Evolutionary conservation across 2,888 invertebrate species (phyloP), one percentile per base, ranked within the genome.

Genomic region (Spatulosminthurus flaviceps): DNA sequence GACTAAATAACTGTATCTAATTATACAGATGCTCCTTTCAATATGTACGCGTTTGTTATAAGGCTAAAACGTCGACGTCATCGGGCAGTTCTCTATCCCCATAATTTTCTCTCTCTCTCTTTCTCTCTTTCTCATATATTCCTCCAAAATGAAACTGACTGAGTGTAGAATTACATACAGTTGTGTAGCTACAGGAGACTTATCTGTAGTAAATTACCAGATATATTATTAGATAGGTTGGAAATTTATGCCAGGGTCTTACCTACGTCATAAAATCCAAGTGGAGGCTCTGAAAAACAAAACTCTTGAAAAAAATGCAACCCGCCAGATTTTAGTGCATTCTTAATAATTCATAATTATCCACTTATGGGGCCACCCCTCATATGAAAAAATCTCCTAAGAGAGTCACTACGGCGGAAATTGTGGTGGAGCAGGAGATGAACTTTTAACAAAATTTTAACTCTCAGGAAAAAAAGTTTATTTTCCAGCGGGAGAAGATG

Each of bases 321-420:
- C 34, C 34, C 9, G 9, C 34, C 34, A 51, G 51, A 51, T 51
- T 51, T 51, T 51, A 51, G 19, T 51, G n/a, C 51, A 51, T 51
- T 51, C 7, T 51, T 51, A 64, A 64, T 64, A 64, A 64, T 64
- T 64, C 64, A 64, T 24, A 64, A 64, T 64, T 64, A 64, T 24
- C 64, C 64, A 64, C 26, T 22, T 64, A 64, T 61, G n/a, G 22
- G 61, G 4, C 64, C 24, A 11, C n/a, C 21, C 1, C 24, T 22
- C 26, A 64, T 21, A 16, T 11, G 22, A 24, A 16, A n/a, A 64
- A 64, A 64, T 24, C 21, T 22, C 64, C 4, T 24, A 22, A 64
- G 24, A 16, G 64, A 26, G 64, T 64, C 26, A n/a, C 11, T 26
- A 24, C 1, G 64, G 26, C 11, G 24, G 13, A 64, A 64, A 64